Evolutionary conservation across 1,140 invertebrate species (phyloP), one percentile per base, ranked within the genome.

Genomic region (Caenorhabditis latens): DNA sequence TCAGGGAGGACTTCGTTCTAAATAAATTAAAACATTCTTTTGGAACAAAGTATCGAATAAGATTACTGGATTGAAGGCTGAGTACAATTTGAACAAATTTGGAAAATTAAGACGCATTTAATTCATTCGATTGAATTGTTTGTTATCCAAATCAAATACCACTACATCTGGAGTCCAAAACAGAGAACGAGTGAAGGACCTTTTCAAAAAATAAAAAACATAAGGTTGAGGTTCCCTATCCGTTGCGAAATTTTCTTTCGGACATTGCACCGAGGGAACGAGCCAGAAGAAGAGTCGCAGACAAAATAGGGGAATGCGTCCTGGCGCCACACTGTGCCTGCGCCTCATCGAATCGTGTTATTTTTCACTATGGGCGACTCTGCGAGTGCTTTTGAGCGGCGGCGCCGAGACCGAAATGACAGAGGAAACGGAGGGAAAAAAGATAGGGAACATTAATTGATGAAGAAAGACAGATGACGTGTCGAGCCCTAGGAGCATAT

Each of bases 401-500:
- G 58, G 63, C 71, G 71, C 71, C 71, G 46, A 50, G 71, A 79
- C 71, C 19, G 46, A 79, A 79, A 79, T 50, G n/a, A 79, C 13
- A 79, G 71, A 79, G 65, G 19, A 71, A 71, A 71, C 42, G 46
- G 65, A 71, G 65, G 65, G 21, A 79, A 79, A 48, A 79, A 50
- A 79, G 71, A 79, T 79, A 48, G 71, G 46, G 43, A 24, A 79
- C 71, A 79, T 79, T 79, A 79, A 79, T 79, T 79, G 71, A 79
- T n/a, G 21, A n/a, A 79, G 53, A 79, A n/a, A 24, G 14, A 50
- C 11, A 24, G 71, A 79, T 79, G 71, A 79, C 71, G 65, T 71
- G 65, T n/a, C 14, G 19, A 46, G 14, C 19, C 24, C 3, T 11
- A 19, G n/a, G 61, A 63, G 61, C 61, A 63, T 63, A 32, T 63